Evolutionary conservation across 2,113 vertebrate genomes (phyloP).

Genomic region (Oriolus oriolus): DNA sequence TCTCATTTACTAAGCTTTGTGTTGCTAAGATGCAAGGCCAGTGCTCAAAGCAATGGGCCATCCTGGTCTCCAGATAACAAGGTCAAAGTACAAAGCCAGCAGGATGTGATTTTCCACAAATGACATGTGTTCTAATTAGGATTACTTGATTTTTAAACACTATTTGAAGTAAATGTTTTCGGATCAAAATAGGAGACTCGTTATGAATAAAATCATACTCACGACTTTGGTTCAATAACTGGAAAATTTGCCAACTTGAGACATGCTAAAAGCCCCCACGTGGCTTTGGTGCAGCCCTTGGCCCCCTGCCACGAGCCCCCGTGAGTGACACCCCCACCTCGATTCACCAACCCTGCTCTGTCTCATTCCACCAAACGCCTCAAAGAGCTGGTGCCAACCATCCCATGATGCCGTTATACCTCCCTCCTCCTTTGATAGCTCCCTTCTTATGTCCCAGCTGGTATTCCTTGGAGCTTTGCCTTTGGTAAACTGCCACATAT

Average conservation of each 20-base stretch:
- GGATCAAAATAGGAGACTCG: background rate
- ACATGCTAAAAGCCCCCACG: background rate
- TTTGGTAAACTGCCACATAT: slow-evolving; percentile 70
- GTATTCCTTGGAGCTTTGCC: slow-evolving; percentile 72
- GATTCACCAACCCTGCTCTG: background rate
- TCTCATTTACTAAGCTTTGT: slow-evolving; percentile 21
- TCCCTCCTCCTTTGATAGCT: slow-evolving; percentile 56
- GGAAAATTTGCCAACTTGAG: background rate
- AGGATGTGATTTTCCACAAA: background rate
- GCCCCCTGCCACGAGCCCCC: background rate
- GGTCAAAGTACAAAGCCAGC: background rate
- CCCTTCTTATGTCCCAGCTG: slow-evolving; percentile 71
- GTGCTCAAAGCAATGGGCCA: slow-evolving; percentile 12
- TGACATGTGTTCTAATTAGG: background rate
- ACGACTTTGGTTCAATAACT: background rate
- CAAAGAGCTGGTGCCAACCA: slow-evolving; percentile 41
- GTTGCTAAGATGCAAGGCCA: slow-evolving; percentile 58
- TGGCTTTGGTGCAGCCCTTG: background rate
- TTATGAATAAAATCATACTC: background rate
- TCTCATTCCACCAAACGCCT: slow-evolving; percentile 11
- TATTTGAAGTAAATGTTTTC: background rate
- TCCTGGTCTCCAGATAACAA: background rate
- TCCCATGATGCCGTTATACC: slow-evolving; percentile 60
- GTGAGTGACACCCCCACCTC: slow-evolving; percentile 19
- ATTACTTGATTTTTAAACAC: background rate